phyloP scores from a whole-genome alignment of 1,140 invertebrate species.

The Muscidifurax raptorellus region DNA sequence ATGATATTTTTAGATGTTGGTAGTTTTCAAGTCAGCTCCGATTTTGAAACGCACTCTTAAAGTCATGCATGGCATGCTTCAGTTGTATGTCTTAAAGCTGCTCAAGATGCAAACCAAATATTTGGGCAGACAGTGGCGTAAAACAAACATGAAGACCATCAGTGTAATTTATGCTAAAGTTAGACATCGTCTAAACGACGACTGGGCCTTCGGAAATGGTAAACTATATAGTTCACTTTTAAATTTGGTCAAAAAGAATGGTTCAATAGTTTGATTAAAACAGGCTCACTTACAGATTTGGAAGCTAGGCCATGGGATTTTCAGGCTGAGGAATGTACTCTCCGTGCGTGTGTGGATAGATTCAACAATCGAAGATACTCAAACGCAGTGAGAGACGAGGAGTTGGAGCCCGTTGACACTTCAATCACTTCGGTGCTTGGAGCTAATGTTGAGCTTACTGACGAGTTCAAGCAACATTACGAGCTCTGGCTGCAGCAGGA shows the following conservation, averaged over 20 bases:
- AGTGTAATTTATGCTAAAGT: constrained; percentile 99
- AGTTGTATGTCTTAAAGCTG: constrained; percentile 97
- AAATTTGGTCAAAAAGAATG: background rate
- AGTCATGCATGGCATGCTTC: constrained; percentile 97
- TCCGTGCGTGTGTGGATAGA: constrained; percentile 94
- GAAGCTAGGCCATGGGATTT: constrained; percentile 99
- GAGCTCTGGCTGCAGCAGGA: constrained; percentile 97
- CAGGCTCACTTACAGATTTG: constrained; percentile 80
- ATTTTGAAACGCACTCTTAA: constrained; percentile 98
- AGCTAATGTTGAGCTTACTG: constrained; percentile 86
- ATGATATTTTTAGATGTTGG: constrained; percentile 86
- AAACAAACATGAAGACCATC: constrained; percentile 99
- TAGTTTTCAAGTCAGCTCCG: constrained; percentile 99
- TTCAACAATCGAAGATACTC: constrained; percentile 95
- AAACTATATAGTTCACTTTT: constrained; percentile 51
- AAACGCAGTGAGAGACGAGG: constrained; percentile 76
- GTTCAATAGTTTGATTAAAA: background rate
- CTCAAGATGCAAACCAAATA: constrained; percentile 99
- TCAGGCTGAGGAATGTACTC: constrained; percentile 97
- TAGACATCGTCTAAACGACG: constrained; percentile 95
- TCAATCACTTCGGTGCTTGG: constrained; percentile 90
- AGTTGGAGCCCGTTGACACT: constrained; percentile 91
- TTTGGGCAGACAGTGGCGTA: constrained; percentile 98
- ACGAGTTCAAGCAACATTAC: constrained; percentile 98
- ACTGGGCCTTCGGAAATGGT: constrained; percentile 99